These are phyloP conservation scores for Papilio elwesi DNA, from an alignment of 2,888 invertebrate species.

Conservation along the genomic window DNA sequence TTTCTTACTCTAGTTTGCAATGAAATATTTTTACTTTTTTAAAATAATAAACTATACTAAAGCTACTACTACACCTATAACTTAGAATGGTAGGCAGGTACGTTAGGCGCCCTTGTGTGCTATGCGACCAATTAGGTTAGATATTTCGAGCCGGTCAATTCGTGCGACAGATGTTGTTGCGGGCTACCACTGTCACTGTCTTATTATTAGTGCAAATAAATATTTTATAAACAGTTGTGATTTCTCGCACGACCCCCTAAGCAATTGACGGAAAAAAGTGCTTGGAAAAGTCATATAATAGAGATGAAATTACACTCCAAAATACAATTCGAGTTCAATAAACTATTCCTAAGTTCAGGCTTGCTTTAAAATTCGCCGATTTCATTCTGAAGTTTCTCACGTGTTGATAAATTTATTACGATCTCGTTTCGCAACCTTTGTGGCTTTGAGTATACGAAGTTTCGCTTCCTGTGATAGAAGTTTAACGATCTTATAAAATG, in stretches of 20 bases:
- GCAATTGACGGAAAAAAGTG: too few species aligned
- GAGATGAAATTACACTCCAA: slow-evolving; percentile 21
- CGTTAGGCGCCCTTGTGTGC: too few species aligned
- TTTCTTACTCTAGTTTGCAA: too few species aligned
- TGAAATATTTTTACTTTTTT: too few species aligned
- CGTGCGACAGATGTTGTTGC: too few species aligned
- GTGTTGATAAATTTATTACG: slow-evolving; percentile 23
- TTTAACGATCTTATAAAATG: slow-evolving; percentile 48
- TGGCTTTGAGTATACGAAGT: slow-evolving; percentile 25
- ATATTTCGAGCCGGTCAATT: too few species aligned
- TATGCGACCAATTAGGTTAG: too few species aligned
- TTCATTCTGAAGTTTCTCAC: slow-evolving; percentile 27
- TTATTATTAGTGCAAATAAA: too few species aligned
- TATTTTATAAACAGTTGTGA: slow-evolving; percentile 16
- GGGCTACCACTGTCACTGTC: too few species aligned
- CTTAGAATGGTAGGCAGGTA: too few species aligned
- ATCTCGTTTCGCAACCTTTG: slow-evolving; percentile 32
- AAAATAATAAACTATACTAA: too few species aligned
- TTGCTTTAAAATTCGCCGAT: background rate
- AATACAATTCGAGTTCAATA: slow-evolving; percentile 28
- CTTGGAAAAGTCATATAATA: slow-evolving; percentile 14
- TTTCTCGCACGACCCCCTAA: slow-evolving; percentile 16
- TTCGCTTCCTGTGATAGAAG: slow-evolving; percentile 40
- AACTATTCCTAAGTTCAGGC: slow-evolving; percentile 12
- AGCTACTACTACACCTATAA: too few species aligned